Conservation (phyloP, 2,888 invertebrate species). For the Pachydiplax longipennis region DNA sequence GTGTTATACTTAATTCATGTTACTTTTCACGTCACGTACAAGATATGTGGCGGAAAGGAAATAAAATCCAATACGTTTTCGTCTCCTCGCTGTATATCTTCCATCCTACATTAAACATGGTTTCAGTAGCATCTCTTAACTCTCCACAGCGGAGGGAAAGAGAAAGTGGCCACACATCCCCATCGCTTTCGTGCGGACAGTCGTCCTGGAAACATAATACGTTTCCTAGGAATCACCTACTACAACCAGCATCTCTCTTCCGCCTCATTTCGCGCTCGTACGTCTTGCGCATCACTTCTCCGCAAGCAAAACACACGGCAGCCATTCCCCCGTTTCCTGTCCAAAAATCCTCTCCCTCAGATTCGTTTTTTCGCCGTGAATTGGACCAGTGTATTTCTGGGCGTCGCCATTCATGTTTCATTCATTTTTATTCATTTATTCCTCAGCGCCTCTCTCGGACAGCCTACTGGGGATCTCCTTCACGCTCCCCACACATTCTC, state of each 20-base stretch:
- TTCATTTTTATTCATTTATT: constrained; percentile 45
- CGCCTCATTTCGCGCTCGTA: background rate
- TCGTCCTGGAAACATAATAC: background rate
- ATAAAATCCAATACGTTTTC: background rate
- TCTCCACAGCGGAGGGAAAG: background rate
- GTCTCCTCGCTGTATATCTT: background rate
- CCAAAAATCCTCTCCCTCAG: background rate
- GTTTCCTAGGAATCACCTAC: background rate
- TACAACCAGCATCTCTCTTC: background rate
- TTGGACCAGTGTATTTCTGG: constrained; percentile 13
- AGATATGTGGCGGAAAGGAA: background rate
- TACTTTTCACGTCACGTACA: too few relatives aligned
- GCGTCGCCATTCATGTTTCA: constrained; percentile 41
- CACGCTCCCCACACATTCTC: background rate
- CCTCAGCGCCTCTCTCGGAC: background rate
- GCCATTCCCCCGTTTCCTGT: background rate
- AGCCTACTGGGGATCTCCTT: background rate
- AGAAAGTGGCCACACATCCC: background rate
- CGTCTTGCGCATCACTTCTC: background rate
- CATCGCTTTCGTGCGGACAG: background rate
- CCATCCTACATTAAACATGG: background rate
- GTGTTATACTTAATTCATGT: background rate
- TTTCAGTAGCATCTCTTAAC: background rate
- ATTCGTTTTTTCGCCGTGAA: background rate
- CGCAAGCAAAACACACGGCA: background rate